phyloP scores from a whole-genome alignment of 1,140 invertebrate genomes.

The Trichogramma pretiosum region DNA sequence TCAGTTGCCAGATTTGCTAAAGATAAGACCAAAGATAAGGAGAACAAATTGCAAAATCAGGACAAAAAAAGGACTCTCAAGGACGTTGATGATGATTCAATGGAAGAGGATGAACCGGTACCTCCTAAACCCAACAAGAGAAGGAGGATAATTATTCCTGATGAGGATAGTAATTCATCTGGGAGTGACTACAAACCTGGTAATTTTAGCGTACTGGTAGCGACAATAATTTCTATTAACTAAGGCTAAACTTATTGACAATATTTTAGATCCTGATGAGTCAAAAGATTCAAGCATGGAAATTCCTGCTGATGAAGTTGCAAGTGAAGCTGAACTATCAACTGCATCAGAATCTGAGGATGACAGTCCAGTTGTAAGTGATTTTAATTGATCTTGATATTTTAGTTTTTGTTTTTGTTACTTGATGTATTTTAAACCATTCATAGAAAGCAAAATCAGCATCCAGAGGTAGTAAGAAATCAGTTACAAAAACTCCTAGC shows the following conservation, averaged over 20 bases:
- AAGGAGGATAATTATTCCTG: constrained; percentile 32
- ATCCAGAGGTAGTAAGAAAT: too few relatives aligned
- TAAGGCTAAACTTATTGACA: not conserved
- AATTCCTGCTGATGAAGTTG: constrained; percentile 20
- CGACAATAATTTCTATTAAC: too few relatives aligned
- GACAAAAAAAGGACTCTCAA: constrained; percentile 21
- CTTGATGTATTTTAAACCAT: too few relatives aligned
- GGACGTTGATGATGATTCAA: constrained; percentile 10
- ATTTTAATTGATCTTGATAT: constrained; percentile 1
- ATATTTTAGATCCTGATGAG: constrained; percentile 7
- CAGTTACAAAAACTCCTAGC: too few relatives aligned
- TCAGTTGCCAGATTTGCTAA: too few relatives aligned
- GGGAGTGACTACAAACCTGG: constrained; percentile 51
- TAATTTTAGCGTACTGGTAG: too few relatives aligned
- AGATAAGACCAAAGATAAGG: constrained; percentile 11
- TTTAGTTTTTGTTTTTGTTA: constrained; percentile 1
- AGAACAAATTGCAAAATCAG: constrained; percentile 9
- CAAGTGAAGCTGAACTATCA: constrained; percentile 24
- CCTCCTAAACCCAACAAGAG: constrained; percentile 24
- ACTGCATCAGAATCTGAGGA: constrained; percentile 27
- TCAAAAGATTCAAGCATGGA: constrained; percentile 26
- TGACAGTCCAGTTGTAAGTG: constrained; percentile 29
- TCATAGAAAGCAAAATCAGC: too few relatives aligned
- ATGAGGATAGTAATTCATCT: constrained; percentile 32
- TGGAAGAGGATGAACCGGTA: constrained; percentile 11